Evolutionary conservation across 1,140 invertebrate species (phyloP), one percentile per base, ranked within the genome.

Genomic region (Watersipora subatra): DNA sequence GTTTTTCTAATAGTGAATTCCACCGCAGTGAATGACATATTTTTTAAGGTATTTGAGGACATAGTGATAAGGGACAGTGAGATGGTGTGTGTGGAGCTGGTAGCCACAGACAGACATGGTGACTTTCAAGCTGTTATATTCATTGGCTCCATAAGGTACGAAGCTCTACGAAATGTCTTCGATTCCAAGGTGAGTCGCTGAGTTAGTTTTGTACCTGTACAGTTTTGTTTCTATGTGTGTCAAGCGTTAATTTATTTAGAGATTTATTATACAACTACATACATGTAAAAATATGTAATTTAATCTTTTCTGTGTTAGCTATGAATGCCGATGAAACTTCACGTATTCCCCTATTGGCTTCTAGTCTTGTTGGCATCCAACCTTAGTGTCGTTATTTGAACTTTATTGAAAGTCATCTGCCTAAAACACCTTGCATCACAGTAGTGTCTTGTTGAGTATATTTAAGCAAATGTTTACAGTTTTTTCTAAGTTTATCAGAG

Each of bases 41-140:
- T 66, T 64, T 76, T 75, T 28, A 75, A 90, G 88, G 87, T 89
- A 64, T 98, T 98, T 84, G 89, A 88, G 82, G 94, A 87, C 72
- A 94, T 86, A 77, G 82, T 96, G 77, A 92, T 98, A 28, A 85
- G 92, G 61, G 94, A 98, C 83, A 93, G 94, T 28, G 95, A 99
- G 82, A 94, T 97, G 88, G 92, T 99, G 28, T 97, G 93, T 82
- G 93, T 98, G 25, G 95, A 99, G 80, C 82, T 99, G 70, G 89
- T 96, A 30, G 95, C 93, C 29, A 86, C 87, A 22, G 94, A 97
- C 76, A 69, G 73, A 34, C 67, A 73, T 28, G 77, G 76, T 7
- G 63, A 55, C 1, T 86, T 92, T 26, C 89, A 94, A 78, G 88
- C 90, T 25, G 94, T 97, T 63, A 89, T 97, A 67, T 98, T 98